These are phyloP conservation scores for Platerodrilus igneus DNA, from an alignment of 2,888 invertebrate genomes.

Conservation along the genomic window DNA sequence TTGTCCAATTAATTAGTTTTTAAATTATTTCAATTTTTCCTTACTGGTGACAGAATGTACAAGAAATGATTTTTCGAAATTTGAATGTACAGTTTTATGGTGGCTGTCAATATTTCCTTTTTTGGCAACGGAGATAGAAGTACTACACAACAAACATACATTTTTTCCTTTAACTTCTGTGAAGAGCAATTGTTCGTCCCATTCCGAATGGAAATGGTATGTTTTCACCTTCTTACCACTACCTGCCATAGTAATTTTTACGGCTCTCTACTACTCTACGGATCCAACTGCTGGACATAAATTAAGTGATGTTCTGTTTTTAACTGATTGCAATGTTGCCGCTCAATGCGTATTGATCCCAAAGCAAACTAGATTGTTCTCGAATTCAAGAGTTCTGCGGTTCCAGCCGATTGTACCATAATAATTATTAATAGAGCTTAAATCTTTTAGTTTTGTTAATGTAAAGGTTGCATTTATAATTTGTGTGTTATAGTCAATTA, in stretches of 20 bases:
- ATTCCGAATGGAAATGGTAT: conserved; percentile 11
- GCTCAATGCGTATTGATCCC: too few relatives aligned
- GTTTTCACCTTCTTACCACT: conserved; percentile 8
- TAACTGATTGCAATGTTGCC: conserved; percentile 1
- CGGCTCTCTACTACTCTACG: neutral
- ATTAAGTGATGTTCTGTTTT: too few relatives aligned
- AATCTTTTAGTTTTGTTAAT: too few relatives aligned
- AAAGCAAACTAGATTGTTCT: too few relatives aligned
- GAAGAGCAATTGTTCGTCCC: conserved; percentile 13
- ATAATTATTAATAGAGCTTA: too few relatives aligned
- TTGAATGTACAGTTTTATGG: conserved; percentile 7
- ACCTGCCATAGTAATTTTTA: neutral
- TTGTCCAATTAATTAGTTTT: conserved; percentile 8
- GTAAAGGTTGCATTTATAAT: too few relatives aligned
- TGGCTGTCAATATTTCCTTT: conserved; percentile 9
- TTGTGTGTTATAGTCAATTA: too few relatives aligned
- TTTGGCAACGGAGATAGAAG: conserved; percentile 10
- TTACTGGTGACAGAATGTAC: conserved; percentile 13
- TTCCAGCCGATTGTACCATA: too few relatives aligned
- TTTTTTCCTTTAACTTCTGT: conserved; percentile 11
- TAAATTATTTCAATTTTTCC: conserved; percentile 8
- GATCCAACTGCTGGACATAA: neutral
- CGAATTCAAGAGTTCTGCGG: too few relatives aligned
- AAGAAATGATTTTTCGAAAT: conserved; percentile 13
- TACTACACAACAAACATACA: conserved; percentile 13